phyloP scores from a whole-genome alignment of 1,140 invertebrate genomes.

The Pseudomyrmex cubaensis region DNA sequence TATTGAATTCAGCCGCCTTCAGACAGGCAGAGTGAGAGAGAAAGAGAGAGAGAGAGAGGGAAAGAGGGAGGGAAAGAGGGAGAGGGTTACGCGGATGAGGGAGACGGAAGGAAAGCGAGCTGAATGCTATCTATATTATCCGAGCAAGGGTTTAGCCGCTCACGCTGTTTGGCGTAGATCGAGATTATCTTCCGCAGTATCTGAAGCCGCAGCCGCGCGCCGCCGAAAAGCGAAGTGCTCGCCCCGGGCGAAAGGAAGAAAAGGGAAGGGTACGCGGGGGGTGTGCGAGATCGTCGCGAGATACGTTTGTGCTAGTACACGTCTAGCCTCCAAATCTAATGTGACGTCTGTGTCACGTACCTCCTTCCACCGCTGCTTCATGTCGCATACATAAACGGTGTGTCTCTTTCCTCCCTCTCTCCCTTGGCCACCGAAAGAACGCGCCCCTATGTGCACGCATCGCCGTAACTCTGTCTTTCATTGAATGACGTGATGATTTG shows the following conservation, averaged over 20 bases:
- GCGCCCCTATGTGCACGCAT: constrained; percentile 51
- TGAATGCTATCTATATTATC: constrained; percentile 85
- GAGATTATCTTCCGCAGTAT: constrained; percentile 83
- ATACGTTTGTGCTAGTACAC: constrained; percentile 82
- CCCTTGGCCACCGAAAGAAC: constrained; percentile 12
- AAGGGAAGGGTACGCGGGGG: constrained; percentile 50
- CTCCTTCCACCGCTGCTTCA: constrained; percentile 45
- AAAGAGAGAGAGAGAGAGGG: constrained; percentile 37
- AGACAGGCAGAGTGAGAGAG: constrained; percentile 32
- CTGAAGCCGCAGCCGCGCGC: constrained; percentile 69
- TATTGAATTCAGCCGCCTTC: constrained; percentile 79
- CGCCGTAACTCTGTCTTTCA: constrained; percentile 11
- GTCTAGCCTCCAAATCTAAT: constrained; percentile 83
- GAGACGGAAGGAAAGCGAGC: constrained; percentile 31
- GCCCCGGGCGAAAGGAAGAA: constrained; percentile 54
- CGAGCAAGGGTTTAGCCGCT: constrained; percentile 79
- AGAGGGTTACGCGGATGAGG: constrained; percentile 22
- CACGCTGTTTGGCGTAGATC: constrained; percentile 83
- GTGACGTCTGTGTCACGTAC: constrained; percentile 84
- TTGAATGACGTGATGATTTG: neutral
- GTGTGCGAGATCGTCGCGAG: constrained; percentile 76
- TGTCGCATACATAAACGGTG: constrained; percentile 50
- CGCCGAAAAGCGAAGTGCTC: constrained; percentile 83
- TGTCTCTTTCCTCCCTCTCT: constrained; percentile 33
- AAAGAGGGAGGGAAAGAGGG: constrained; percentile 29